Percentiles rank a stretch among this genome's conserved stretches.
Conservation (phyloP, 1,140 invertebrate species). For the Acromyrmex heyeri region DNA sequence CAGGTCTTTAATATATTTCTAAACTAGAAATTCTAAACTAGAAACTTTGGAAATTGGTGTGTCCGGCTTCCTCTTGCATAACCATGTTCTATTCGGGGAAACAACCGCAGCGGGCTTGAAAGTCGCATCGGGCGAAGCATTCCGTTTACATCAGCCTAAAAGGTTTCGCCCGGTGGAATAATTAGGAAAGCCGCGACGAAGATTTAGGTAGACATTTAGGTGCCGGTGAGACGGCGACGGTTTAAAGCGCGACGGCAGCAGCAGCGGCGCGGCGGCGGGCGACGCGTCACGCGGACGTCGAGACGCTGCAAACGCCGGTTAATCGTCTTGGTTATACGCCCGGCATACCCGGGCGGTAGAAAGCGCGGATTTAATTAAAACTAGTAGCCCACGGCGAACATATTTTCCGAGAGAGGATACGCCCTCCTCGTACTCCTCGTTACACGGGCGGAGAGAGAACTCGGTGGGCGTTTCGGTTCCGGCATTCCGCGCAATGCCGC, state of each 20-base stretch:
- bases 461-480: conserved; percentile 76
- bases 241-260: conserved; percentile 58
- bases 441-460: conserved; percentile 70
- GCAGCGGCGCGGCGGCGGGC: conserved; percentile 22
- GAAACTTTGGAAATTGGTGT: background rate
- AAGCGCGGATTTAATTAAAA: conserved; percentile 83
- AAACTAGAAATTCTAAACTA: background rate
- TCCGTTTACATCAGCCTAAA: conserved; percentile 57
- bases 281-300: conserved; percentile 64
- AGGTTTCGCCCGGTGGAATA: conserved; percentile 57
- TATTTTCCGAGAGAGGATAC: conserved; percentile 79
- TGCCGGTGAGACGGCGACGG: conserved; percentile 50
- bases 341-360: conserved; percentile 70
- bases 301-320: conserved; percentile 73
- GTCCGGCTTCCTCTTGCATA: conserved; percentile 39
- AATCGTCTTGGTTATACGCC: conserved; percentile 77
- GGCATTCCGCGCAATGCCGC: conserved; percentile 69
- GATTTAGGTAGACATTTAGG: conserved; percentile 69
- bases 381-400: conserved; percentile 80
- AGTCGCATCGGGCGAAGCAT: conserved; percentile 55
- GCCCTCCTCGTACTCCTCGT: conserved; percentile 73
- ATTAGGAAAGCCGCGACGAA: conserved; percentile 65
- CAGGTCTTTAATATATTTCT: background rate
- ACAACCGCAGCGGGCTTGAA: conserved; percentile 30
- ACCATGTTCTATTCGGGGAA: conserved; percentile 24